A percentile compares a stretch with the other conserved stretches of the same genome.
Evolutionary conservation across 2,113 vertebrate genomes (phyloP).

Genomic region (pig (Sus scrofa)): DNA sequence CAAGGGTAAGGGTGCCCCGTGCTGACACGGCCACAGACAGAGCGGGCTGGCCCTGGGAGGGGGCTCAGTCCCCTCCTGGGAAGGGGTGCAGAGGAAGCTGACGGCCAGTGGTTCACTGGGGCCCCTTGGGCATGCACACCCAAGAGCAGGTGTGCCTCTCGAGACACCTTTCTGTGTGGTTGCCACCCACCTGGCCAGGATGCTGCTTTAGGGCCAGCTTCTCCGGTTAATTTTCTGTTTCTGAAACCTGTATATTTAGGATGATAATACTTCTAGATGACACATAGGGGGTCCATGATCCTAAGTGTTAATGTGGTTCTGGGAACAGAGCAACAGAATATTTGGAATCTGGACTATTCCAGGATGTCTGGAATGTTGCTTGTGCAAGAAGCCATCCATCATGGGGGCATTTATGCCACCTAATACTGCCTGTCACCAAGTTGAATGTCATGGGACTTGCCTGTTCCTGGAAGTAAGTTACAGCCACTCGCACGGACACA

Average conservation of each 20-base stretch:
- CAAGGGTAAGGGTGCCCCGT: slow-evolving; percentile 93
- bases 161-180: background rate
- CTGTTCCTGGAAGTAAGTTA: background rate
- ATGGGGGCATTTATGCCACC: background rate
- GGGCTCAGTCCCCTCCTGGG: background rate
- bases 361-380: background rate
- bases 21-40: fast-evolving
- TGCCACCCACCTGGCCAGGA: background rate
- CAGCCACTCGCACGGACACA: background rate
- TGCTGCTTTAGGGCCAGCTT: background rate
- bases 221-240: background rate
- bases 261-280: background rate
- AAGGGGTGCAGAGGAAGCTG: background rate
- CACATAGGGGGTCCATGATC: background rate
- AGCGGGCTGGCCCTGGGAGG: background rate
- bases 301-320: background rate
- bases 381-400: background rate
- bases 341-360: background rate
- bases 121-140: too few species aligned
- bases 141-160: background rate
- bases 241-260: background rate
- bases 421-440: too few species aligned
- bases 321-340: background rate
- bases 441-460: background rate
- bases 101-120: background rate